Base-by-base conservation (phyloP, 2,113 vertebrate species). In the Entomyzon cyanotis region DNA sequence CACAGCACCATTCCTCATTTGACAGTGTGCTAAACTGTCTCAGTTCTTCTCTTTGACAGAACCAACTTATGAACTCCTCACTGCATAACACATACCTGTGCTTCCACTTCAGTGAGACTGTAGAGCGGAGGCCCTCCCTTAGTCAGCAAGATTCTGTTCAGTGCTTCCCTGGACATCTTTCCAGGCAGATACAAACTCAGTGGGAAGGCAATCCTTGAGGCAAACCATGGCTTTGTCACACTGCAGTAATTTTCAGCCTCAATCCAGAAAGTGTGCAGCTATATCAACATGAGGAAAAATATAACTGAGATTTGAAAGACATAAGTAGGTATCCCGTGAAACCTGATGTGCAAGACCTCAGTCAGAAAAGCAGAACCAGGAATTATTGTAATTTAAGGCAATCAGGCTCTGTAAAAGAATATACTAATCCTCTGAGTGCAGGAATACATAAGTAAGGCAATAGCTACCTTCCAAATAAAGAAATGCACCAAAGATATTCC, bases 261-360 rank as follows among this genome's bases (percentile, higher is more conserved):
- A 87, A 99, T 98, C 99, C 99, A 99, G 97, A 99, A 99, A n/a
- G 99, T 99, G 95, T 99, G 99, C 93, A 99, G 96, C 99, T 99
- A 87, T 35, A 95, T 11, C 74, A 96, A 93, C 37, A 90, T 15
- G 69, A 87, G 18, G 17, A 78, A 90, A 55, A 94, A 74, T 33
- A 56, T 56, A 42, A 95, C 22, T 44, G 27, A 35, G 79, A 74
- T 84, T 24, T 60, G 28, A 87, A 41, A 56, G 15, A 82, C n/a
- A 67, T 70, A 5, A 84, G 25, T 10, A 77, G 33, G 24, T 11
- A 56, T 21, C 12, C 77, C 11, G 5, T 52, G 33, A 30, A 74
- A 90, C 39, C 27, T 44, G 11, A 78, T 30, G 39, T 15, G 17
- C 5, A 89, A 85, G 53, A 75, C 28, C 52, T 74, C 46, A 70